phyloP scores from a whole-genome alignment of 2,113 vertebrate genomes.

The Chaetura pelagica region DNA sequence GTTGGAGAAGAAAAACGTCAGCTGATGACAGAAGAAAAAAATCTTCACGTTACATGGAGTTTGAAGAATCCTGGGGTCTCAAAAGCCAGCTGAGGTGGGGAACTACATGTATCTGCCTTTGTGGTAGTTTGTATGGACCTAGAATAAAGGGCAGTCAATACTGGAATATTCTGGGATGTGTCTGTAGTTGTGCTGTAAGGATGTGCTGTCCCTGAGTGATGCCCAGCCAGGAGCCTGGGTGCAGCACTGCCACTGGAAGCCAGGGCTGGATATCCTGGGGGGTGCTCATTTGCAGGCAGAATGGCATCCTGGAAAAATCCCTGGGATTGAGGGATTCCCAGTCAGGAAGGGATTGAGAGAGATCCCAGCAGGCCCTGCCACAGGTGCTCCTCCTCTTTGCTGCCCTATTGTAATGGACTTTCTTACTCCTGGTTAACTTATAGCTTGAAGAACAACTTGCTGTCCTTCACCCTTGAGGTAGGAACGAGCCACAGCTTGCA shows the following conservation, averaged over 20 bases:
- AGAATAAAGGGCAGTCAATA: neutral
- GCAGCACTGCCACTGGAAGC: rapidly evolving
- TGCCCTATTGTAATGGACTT: neutral
- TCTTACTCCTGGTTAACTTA: neutral
- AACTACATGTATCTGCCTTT: neutral
- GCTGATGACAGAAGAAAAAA: neutral
- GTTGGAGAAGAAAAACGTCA: neutral
- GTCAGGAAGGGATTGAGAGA: neutral
- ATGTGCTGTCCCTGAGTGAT: rapidly evolving
- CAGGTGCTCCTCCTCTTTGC: rapidly evolving
- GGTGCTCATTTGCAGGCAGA: rapidly evolving
- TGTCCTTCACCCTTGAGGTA: neutral
- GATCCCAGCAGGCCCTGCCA: neutral
- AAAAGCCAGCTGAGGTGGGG: neutral
- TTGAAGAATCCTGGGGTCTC: neutral
- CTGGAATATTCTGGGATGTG: neutral
- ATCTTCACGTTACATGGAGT: neutral
- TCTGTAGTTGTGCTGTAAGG: neutral
- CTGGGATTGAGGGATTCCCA: too few relatives aligned
- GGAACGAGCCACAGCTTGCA: neutral
- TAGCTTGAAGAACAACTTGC: neutral
- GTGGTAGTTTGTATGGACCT: neutral
- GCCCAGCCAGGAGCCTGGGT: neutral
- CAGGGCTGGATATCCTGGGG: neutral
- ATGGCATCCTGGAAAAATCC: neutral